Conservation (phyloP, 2,888 invertebrate genomes). For the Neoscelio sp. region DNA sequence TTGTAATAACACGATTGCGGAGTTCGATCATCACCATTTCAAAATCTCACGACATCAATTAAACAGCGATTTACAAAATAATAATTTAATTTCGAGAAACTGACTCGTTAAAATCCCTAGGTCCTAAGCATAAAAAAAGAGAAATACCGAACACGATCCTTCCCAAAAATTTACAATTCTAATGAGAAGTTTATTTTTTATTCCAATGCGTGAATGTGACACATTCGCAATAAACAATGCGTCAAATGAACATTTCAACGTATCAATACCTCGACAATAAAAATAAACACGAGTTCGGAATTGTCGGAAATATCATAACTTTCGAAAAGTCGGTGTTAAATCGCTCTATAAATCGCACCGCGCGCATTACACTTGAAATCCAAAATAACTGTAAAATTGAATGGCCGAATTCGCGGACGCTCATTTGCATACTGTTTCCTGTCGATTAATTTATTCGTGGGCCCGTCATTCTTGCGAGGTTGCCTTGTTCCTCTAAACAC, state of each 20-base stretch:
- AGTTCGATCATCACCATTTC: slow-evolving; percentile 50
- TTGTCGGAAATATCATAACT: slow-evolving; percentile 47
- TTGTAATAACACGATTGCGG: neutral
- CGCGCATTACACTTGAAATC: slow-evolving; percentile 29
- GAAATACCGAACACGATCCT: neutral
- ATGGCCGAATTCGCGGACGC: slow-evolving; percentile 17
- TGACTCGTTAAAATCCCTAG: slow-evolving; percentile 26
- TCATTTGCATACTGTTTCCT: slow-evolving; percentile 64
- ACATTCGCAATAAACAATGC: slow-evolving; percentile 53
- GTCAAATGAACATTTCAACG: slow-evolving; percentile 58
- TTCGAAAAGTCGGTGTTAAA: slow-evolving; percentile 44
- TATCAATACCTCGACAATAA: slow-evolving; percentile 35
- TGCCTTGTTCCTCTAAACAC: slow-evolving; percentile 55
- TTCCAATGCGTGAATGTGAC: slow-evolving; percentile 43
- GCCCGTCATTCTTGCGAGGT: slow-evolving; percentile 39
- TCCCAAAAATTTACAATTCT: slow-evolving; percentile 38
- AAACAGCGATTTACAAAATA: slow-evolving; percentile 62
- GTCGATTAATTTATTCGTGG: slow-evolving; percentile 66
- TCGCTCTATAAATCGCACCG: slow-evolving; percentile 55
- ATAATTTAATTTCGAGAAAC: slow-evolving; percentile 53
- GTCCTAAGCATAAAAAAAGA: slow-evolving; percentile 2
- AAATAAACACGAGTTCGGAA: neutral
- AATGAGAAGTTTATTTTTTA: slow-evolving; percentile 52
- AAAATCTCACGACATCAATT: slow-evolving; percentile 62
- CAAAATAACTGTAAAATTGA: slow-evolving; percentile 60